Evolutionary conservation across 1,140 invertebrate species (phyloP).

Genomic region (Pissodes strobi): DNA sequence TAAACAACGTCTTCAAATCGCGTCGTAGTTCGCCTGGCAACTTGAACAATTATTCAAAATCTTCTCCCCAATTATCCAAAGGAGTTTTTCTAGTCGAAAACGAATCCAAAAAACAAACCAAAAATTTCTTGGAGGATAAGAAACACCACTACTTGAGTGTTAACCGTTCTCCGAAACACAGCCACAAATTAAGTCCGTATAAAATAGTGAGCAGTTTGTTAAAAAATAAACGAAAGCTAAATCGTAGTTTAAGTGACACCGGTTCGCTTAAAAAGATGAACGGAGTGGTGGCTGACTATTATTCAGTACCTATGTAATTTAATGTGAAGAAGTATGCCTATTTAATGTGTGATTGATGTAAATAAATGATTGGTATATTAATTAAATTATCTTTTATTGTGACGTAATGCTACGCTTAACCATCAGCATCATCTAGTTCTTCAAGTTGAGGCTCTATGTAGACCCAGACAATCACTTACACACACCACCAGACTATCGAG

Average conservation of each 20-base stretch:
- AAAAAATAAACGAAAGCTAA: conserved; percentile 16
- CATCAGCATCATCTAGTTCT: too few relatives aligned
- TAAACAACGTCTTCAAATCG: conserved; percentile 17
- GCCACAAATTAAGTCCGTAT: conserved; percentile 27
- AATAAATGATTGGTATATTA: background rate
- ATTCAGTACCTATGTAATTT: conserved; percentile 22
- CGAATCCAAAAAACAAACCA: conserved; percentile 15
- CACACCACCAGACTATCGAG: too few relatives aligned
- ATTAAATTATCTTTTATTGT: too few relatives aligned
- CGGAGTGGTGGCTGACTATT: conserved; percentile 20
- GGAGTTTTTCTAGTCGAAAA: conserved; percentile 44
- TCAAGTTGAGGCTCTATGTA: too few relatives aligned
- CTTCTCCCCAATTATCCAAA: conserved; percentile 46
- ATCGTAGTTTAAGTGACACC: conserved; percentile 31
- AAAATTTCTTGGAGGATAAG: too few relatives aligned
- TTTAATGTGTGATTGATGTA: background rate
- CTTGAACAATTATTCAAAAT: conserved; percentile 32
- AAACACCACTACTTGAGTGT: too few relatives aligned
- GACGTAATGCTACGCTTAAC: too few relatives aligned
- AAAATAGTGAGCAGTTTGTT: conserved; percentile 32
- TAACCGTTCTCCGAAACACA: conserved; percentile 3
- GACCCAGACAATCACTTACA: too few relatives aligned
- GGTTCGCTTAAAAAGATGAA: conserved; percentile 21
- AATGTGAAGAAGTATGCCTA: background rate
- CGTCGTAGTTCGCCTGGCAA: background rate